Evolutionary conservation across 2,888 invertebrate genomes (phyloP).

Genomic region (Tipula lateralis): DNA sequence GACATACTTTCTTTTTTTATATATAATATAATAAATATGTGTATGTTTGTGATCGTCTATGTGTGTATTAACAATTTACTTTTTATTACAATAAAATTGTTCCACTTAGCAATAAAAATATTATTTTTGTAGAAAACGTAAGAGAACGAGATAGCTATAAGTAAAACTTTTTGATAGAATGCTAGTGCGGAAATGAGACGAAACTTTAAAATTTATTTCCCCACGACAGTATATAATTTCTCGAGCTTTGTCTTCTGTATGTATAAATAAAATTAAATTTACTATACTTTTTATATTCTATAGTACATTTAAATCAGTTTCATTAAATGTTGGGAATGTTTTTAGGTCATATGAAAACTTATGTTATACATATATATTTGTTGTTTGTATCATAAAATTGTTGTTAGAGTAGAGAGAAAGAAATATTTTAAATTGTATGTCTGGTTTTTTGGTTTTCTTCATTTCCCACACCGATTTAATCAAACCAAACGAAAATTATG

Average conservation of each 20-base stretch:
- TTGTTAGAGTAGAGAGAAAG: background rate
- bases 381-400: too few species aligned
- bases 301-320: too few species aligned
- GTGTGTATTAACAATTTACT: background rate
- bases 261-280: background rate
- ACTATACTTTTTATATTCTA: background rate
- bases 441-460: background rate
- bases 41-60: background rate
- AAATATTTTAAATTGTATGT: background rate
- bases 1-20: slow-evolving; percentile 26
- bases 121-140: background rate
- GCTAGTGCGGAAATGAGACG: background rate
- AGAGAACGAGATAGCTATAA: background rate
- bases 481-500: background rate
- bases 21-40: background rate
- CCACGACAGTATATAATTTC: background rate
- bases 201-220: background rate
- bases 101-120: background rate
- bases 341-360: background rate
- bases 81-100: background rate
- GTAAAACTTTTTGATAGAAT: background rate
- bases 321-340: background rate
- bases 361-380: background rate
- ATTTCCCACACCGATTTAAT: background rate
- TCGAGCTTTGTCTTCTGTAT: background rate